Evolutionary conservation across 92 coral and sea anemone genomes (phyloP).

Genomic region (Parazoanthus atlanticus): DNA sequence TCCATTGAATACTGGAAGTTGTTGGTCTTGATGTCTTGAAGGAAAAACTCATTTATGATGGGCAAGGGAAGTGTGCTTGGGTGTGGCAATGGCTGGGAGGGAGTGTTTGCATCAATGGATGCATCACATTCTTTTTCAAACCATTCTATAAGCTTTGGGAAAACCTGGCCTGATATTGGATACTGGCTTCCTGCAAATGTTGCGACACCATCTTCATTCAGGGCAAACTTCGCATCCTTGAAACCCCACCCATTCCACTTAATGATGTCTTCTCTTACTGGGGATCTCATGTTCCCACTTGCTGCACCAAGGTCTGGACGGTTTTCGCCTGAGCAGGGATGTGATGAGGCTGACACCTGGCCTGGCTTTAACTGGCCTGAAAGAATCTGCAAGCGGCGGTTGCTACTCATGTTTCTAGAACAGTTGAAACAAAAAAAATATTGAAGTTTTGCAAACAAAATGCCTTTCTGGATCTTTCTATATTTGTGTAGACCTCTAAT

Average conservation of each 20-base stretch:
- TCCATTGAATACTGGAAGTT: constrained; percentile 81
- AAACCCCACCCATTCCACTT: constrained; percentile 99
- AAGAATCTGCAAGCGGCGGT: constrained; percentile 67
- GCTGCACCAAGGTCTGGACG: constrained; percentile 14
- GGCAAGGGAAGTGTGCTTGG: constrained; percentile 83
- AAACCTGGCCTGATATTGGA: constrained; percentile 82
- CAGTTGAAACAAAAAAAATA: not conserved
- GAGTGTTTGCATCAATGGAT: constrained; percentile 61
- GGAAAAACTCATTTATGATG: constrained; percentile 74
- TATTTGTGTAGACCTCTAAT: too few relatives aligned
- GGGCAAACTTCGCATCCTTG: constrained; percentile 78
- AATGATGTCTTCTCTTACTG: constrained; percentile 70
- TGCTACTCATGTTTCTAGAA: constrained; percentile 58
- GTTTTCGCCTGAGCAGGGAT: constrained; percentile 38
- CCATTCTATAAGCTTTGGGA: constrained; percentile 93
- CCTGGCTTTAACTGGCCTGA: constrained; percentile 64
- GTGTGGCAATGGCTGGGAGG: constrained; percentile 86
- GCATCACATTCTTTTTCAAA: constrained; percentile 86
- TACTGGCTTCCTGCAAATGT: constrained; percentile 87
- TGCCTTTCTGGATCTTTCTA: not conserved
- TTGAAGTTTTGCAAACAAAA: too few relatives aligned
- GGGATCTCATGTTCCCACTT: constrained; percentile 49
- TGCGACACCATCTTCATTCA: constrained; percentile 72
- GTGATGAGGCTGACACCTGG: not conserved
- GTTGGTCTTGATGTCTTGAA: constrained; percentile 56